Percentiles rank a stretch among this genome's conserved stretches.
Conservation (phyloP, 2,888 invertebrate species). For the Nematopogon swammerdamellus region DNA sequence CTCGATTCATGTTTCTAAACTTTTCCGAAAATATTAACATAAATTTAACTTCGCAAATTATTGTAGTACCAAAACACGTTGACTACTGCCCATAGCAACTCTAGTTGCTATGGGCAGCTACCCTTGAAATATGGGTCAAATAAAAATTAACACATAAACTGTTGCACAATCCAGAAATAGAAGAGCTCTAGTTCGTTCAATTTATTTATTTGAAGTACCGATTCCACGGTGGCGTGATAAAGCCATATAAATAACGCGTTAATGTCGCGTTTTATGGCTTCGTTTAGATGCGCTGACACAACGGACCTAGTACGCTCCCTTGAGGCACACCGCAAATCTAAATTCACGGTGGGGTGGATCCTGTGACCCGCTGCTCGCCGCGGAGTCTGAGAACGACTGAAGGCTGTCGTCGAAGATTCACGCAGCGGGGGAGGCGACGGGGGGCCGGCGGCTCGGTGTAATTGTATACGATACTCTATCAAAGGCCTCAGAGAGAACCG, state of each 20-base stretch:
- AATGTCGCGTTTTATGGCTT: slow-evolving; percentile 29
- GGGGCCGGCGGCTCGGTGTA: not conserved
- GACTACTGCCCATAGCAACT: no score
- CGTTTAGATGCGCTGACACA: slow-evolving; percentile 22
- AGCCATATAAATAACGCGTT: slow-evolving; percentile 35
- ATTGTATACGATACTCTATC: not conserved
- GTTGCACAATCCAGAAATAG: no score
- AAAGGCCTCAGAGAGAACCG: not conserved
- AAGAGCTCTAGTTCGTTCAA: no score
- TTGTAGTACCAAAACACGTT: no score
- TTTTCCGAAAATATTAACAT: no score
- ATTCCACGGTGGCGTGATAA: slow-evolving; percentile 49
- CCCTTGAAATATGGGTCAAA: no score
- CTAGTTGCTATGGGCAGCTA: no score
- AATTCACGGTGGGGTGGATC: slow-evolving; percentile 7
- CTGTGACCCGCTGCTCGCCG: slow-evolving; percentile 2
- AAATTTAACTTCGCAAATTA: no score
- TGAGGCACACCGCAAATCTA: slow-evolving; percentile 20
- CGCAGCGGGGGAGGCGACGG: slow-evolving; percentile 27
- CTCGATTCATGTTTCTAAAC: no score
- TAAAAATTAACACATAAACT: no score
- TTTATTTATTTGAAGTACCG: slow-evolving; percentile 38
- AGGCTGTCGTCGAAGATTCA: slow-evolving; percentile 5
- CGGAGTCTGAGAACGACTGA: not conserved
- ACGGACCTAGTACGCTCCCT: slow-evolving; percentile 28